Evolutionary conservation across 2,888 invertebrate genomes (phyloP).

Genomic region (Nephrotoma flavescens): DNA sequence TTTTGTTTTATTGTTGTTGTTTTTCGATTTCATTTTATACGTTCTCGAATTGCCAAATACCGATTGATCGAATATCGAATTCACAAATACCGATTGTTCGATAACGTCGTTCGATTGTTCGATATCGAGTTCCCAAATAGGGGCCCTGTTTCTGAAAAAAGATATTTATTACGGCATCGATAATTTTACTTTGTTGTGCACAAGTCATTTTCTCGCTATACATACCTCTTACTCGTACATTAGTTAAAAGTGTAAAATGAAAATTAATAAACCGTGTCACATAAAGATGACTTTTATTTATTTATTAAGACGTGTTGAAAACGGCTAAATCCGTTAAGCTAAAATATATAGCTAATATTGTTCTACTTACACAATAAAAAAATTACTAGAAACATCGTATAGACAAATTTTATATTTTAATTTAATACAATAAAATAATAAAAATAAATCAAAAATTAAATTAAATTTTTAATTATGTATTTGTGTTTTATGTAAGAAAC

Average conservation of each 20-base stretch:
- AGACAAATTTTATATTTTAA: background rate
- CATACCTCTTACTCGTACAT: background rate
- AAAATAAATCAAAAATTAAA: background rate
- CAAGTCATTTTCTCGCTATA: background rate
- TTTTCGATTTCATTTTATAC: too few relatives aligned
- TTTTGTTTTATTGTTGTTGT: too few relatives aligned
- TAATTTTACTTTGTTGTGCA: background rate
- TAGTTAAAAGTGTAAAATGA: background rate
- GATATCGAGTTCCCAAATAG: too few relatives aligned
- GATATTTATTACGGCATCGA: background rate
- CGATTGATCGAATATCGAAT: too few relatives aligned
- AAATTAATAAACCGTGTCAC: background rate
- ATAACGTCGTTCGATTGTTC: too few relatives aligned
- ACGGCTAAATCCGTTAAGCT: background rate
- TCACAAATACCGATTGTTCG: too few relatives aligned
- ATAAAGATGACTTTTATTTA: too few relatives aligned
- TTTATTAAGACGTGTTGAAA: background rate
- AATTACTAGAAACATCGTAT: background rate
- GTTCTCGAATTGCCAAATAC: too few relatives aligned
- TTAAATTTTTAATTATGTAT: background rate
- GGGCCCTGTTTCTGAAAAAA: background rate
- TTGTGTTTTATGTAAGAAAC: background rate
- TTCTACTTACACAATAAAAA: background rate
- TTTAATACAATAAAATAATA: background rate
- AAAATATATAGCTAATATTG: background rate